A percentile compares a stretch with the other conserved stretches of the same genome.
phyloP scores from a whole-genome alignment of 2,797 vertebrate genomes.

The Trichosurus vulpecula region DNA sequence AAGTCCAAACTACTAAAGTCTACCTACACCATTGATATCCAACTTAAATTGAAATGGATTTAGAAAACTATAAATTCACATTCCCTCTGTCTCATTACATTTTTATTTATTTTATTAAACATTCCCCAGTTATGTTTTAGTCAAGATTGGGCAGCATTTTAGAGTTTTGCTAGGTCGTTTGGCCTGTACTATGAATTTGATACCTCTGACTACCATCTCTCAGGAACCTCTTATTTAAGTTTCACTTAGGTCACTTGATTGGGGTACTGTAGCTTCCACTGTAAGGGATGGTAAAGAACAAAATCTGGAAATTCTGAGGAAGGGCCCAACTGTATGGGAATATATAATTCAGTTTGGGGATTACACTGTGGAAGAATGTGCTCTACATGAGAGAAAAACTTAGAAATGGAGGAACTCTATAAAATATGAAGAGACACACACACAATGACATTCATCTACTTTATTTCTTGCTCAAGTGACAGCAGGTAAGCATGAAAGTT shows the following conservation, averaged over 20 bases:
- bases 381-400: background rate
- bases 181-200: background rate
- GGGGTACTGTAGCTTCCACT: background rate
- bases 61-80: background rate
- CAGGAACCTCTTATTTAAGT: background rate
- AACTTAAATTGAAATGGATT: background rate
- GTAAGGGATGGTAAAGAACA: background rate
- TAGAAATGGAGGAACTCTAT: background rate
- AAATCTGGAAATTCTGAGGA: slow-evolving; percentile 2
- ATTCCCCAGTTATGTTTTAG: background rate
- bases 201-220: background rate
- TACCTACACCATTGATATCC: too few species aligned
- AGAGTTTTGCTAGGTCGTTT: background rate
- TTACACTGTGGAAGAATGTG: slow-evolving; percentile 43
- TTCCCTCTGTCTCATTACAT: background rate
- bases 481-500: slow-evolving; percentile 33
- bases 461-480: slow-evolving; percentile 39
- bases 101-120: background rate
- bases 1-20: too few species aligned
- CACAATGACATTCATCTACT: slow-evolving; percentile 64
- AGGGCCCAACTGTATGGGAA: background rate
- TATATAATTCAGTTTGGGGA: slow-evolving; percentile 11
- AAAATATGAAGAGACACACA: slow-evolving; percentile 27
- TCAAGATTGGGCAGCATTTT: background rate
- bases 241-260: background rate